Conservation (phyloP, 2,113 vertebrate species). For the Antigone vipio region DNA sequence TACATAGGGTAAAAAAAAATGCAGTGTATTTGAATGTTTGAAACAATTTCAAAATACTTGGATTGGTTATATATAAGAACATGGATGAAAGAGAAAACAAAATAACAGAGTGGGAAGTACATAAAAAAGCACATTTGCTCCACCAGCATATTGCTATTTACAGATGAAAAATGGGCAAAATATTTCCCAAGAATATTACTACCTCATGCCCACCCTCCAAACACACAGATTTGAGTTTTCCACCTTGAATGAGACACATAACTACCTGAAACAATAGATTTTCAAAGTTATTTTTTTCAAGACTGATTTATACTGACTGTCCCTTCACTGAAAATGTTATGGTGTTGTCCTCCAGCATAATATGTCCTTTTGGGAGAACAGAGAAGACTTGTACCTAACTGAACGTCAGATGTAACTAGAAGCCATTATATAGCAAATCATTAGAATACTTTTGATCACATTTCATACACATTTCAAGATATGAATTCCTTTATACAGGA, state of each 20-base stretch:
- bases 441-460: neutral
- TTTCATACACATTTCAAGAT: neutral
- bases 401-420: neutral
- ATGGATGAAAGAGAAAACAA: neutral
- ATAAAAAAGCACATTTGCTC: constrained; percentile 13
- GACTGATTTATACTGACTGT: neutral
- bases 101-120: constrained; percentile 8
- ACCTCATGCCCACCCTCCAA: neutral
- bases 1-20: constrained; percentile 69
- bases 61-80: neutral
- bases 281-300: neutral
- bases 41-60: neutral
- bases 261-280: neutral
- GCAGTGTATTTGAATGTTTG: neutral
- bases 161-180: constrained; percentile 12
- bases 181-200: neutral
- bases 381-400: neutral
- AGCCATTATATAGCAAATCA: neutral
- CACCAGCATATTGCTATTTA: constrained; percentile 1
- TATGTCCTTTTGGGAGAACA: neutral
- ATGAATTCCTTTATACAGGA: neutral
- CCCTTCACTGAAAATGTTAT: neutral
- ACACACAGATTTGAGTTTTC: neutral
- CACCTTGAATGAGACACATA: neutral
- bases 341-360: neutral